A percentile compares a stretch with the other conserved stretches of the same genome.
These are phyloP conservation scores for Echeneis naucrates DNA, from an alignment of 2,797 vertebrate genomes.

Conservation along the genomic window DNA sequence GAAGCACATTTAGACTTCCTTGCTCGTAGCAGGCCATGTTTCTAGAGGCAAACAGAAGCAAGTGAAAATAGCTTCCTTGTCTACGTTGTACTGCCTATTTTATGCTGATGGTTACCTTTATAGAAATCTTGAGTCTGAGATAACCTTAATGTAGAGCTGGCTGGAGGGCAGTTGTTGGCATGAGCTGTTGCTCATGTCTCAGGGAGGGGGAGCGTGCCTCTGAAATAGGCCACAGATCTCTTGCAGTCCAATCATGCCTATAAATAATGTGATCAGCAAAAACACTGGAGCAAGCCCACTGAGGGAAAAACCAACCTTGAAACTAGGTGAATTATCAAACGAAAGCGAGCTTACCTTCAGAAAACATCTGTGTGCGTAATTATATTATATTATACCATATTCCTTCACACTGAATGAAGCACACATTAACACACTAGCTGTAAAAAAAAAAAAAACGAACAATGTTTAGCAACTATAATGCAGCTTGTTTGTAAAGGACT, in stretches of 20 bases:
- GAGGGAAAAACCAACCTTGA: constrained; percentile 40
- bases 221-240: constrained; percentile 63
- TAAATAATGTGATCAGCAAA: constrained; percentile 60
- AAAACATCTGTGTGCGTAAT: constrained; percentile 7
- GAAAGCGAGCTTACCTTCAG: constrained; percentile 1
- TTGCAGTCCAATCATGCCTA: constrained; percentile 54
- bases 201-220: constrained; percentile 52
- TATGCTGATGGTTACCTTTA: constrained; percentile 79
- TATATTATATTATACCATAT: neutral
- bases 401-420: neutral
- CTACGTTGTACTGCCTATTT: constrained; percentile 53
- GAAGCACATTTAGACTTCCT: neutral
- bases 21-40: neutral
- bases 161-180: constrained; percentile 76
- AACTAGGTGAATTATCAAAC: constrained; percentile 33
- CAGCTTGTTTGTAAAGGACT: constrained; percentile 54
- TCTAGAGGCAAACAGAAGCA: constrained; percentile 20
- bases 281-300: constrained; percentile 7
- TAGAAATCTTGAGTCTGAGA: constrained; percentile 65
- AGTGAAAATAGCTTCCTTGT: constrained; percentile 49
- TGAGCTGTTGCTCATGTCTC: constrained; percentile 57
- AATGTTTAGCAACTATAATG: constrained; percentile 29
- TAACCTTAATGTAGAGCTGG: constrained; percentile 70
- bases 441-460: constrained; percentile 13
- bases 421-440: constrained; percentile 14